Percentiles rank a stretch among this genome's conserved stretches.
Evolutionary conservation across 2,797 vertebrate genomes (phyloP).

Genomic region (Toxotes lorentzi): DNA sequence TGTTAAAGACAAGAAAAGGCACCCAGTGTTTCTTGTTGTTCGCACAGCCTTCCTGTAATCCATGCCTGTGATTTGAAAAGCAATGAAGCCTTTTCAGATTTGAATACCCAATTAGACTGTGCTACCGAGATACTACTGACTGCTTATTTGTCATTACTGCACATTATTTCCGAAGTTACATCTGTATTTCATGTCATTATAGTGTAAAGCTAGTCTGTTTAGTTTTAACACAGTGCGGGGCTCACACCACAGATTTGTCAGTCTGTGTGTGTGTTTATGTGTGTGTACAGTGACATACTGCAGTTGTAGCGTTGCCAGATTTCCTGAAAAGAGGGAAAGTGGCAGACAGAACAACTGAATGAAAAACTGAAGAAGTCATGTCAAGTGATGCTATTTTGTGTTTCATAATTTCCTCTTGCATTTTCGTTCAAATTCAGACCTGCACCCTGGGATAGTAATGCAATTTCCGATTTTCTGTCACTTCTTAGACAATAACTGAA

Average conservation of each 20-base stretch:
- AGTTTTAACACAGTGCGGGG: background rate
- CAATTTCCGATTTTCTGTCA: background rate
- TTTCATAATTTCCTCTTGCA: background rate
- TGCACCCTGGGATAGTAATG: background rate
- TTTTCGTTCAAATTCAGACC: conserved; percentile 31
- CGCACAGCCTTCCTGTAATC: conserved; percentile 23
- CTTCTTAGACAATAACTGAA: background rate
- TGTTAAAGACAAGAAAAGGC: conserved; percentile 32
- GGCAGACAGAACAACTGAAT: background rate
- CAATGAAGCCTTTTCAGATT: conserved; percentile 55
- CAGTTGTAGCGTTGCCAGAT: background rate
- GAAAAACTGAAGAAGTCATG: background rate
- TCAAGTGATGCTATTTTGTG: background rate
- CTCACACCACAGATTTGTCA: background rate
- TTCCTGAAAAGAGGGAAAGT: background rate
- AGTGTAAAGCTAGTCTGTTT: conserved; percentile 15
- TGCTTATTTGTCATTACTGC: conserved; percentile 38
- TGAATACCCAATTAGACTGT: conserved; percentile 58
- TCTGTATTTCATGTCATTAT: conserved; percentile 21
- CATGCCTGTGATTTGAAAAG: conserved; percentile 28
- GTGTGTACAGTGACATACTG: background rate
- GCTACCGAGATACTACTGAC: conserved; percentile 18
- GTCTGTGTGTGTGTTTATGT: background rate
- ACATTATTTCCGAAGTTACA: conserved; percentile 31
- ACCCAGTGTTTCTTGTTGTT: conserved; percentile 23